Evolutionary conservation across 2,113 vertebrate species (phyloP).

Genomic region (Triplophysa tibetana): DNA sequence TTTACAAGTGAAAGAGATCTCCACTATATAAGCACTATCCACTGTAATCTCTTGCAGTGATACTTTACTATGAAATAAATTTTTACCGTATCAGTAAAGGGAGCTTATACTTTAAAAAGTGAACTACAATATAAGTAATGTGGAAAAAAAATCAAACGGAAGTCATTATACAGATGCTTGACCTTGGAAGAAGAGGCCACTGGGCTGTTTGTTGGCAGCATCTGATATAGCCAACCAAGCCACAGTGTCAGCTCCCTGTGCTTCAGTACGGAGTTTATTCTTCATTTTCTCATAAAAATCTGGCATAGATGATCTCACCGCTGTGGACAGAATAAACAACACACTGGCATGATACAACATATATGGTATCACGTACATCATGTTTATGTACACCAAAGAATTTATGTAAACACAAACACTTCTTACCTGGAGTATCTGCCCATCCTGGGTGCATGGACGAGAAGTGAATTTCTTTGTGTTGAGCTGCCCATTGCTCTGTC

Average conservation of each 20-base stretch:
- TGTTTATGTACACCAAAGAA: background rate
- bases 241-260: conserved; percentile 78
- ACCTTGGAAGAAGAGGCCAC: conserved; percentile 82
- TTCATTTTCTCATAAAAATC: conserved; percentile 80
- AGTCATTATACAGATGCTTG: conserved; percentile 35
- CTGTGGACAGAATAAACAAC: conserved; percentile 55
- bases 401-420: background rate
- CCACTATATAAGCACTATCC: no score
- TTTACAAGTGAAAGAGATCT: background rate
- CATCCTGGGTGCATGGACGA: conserved; percentile 83
- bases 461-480: conserved; percentile 79
- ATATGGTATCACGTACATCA: background rate
- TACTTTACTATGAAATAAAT: no score
- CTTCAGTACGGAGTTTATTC: conserved; percentile 73
- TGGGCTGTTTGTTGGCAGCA: conserved; percentile 64
- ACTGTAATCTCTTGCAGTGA: no score
- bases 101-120: no score
- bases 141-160: no score
- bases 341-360: background rate
- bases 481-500: conserved; percentile 77
- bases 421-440: conserved; percentile 81
- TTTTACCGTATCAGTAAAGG: no score
- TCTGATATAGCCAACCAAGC: conserved; percentile 74
- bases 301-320: conserved; percentile 75
- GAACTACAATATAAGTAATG: no score